Evolutionary conservation across 2,113 vertebrate species (phyloP), one percentile per base, ranked within the genome.

Genomic region (zebrafish (Danio rerio)): DNA sequence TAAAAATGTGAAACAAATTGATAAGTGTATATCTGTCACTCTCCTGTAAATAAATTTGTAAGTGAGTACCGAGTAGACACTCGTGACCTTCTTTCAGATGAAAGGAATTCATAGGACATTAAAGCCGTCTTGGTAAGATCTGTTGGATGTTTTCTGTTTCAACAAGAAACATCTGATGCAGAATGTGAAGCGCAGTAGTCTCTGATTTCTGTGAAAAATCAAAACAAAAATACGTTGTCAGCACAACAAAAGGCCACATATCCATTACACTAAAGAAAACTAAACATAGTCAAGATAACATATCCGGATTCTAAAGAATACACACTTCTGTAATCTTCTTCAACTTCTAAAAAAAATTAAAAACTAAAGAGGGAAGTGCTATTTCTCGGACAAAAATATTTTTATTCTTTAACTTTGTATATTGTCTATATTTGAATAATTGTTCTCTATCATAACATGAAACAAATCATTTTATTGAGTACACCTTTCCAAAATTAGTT

Each of bases 121-220:
- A 16, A 31, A 45, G 10, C 55, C 6, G 65, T 9, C 63, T 66
- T 4, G 40, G 16, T 8, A 66, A 69, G n/a, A 20, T 45, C 18
- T 52, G 20, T 12, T 61, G 21, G 9, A 21, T 0, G 12, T 11
- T 52, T 70, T 53, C 50, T 43, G 7, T 10, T 0, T 74, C 66
- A 31, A 12, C 63, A 16, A 18, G 55, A 75, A 15, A 8, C 31
- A 13, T 70, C 63, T 16, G 52, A 9, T 7, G 70, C 8, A 12
- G 49, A 56, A 49, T 61, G 31, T 69, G 86, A 88, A 65, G 84
- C 88, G 66, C 92, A 94, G 83, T 91, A 93, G 55, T 92, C 88
- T 85, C 87, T 85, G 78, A 94, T 61, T 83, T 88, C 94, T 94
- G 88, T 43, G 0, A 45, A 83, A 80, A 66, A 5, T 79, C 78